These are phyloP conservation scores for Sphyrna mokarran DNA, from an alignment of 2,113 vertebrate species.

Conservation along the genomic window DNA sequence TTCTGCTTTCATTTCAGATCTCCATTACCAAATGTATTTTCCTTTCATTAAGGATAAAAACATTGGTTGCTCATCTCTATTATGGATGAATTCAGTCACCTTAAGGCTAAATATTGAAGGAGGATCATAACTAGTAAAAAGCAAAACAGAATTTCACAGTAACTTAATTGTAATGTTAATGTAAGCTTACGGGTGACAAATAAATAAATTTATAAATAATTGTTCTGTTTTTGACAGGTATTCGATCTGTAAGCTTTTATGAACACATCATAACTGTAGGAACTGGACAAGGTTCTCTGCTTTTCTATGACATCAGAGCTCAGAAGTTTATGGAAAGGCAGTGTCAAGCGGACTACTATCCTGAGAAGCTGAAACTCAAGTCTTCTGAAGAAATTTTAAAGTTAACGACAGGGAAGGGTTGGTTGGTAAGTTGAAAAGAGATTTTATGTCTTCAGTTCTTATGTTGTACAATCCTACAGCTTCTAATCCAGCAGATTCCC, in stretches of 20 bases:
- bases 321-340: constrained; percentile 84
- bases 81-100: not conserved
- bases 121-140: not conserved
- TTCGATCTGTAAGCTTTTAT: constrained; percentile 96
- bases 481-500: not conserved
- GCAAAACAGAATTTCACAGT: too few species aligned
- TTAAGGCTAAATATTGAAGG: not conserved
- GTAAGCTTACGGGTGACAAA: too few species aligned
- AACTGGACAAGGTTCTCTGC: constrained; percentile 85
- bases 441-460: not conserved
- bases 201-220: not conserved
- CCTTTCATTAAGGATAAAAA: not conserved
- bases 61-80: not conserved
- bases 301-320: constrained; percentile 93
- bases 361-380: constrained; percentile 57
- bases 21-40: too few species aligned
- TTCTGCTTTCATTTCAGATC: too few species aligned
- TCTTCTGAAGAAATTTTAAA: constrained; percentile 80
- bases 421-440: constrained; percentile 73
- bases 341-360: constrained; percentile 50
- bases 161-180: too few species aligned
- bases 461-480: not conserved
- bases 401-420: constrained; percentile 85
- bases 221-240: constrained; percentile 58
- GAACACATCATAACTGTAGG: constrained; percentile 97